Evolutionary conservation across 2,888 invertebrate genomes (phyloP).

Genomic region (Cheilosia scutellata): DNA sequence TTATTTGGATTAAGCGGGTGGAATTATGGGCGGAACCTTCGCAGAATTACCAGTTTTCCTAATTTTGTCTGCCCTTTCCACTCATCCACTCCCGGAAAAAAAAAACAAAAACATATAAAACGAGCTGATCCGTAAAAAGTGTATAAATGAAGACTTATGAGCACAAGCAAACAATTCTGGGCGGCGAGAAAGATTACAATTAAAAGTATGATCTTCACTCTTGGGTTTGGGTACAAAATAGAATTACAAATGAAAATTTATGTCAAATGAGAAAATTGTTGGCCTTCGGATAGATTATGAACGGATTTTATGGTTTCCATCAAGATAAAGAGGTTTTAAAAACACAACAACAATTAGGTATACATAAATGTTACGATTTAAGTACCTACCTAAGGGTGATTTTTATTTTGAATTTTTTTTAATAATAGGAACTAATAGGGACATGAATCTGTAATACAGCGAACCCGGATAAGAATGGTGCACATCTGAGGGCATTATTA

Average conservation of each 20-base stretch:
- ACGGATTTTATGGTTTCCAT: too few species aligned
- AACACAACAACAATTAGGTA: too few species aligned
- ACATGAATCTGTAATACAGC: too few species aligned
- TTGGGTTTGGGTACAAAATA: neutral
- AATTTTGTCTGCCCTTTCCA: slow-evolving; percentile 4
- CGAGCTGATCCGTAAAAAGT: slow-evolving; percentile 51
- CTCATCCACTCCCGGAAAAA: neutral
- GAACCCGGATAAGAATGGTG: too few species aligned
- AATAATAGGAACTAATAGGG: too few species aligned
- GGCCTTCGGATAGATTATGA: neutral
- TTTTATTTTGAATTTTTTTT: too few species aligned
- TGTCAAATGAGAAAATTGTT: slow-evolving; percentile 8
- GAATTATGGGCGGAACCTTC: slow-evolving; percentile 61
- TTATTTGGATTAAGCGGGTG: slow-evolving; percentile 71
- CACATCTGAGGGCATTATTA: too few species aligned
- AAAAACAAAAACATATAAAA: slow-evolving; percentile 16
- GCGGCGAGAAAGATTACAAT: slow-evolving; percentile 19
- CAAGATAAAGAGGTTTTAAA: too few species aligned
- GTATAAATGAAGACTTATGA: slow-evolving; percentile 56
- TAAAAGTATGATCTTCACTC: slow-evolving; percentile 29
- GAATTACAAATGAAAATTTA: neutral
- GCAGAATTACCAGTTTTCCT: slow-evolving; percentile 60
- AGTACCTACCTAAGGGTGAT: too few species aligned
- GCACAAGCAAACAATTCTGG: neutral
- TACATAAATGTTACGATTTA: too few species aligned